These are phyloP conservation scores for Elysia crispata DNA, from an alignment of 2,888 invertebrate species.

Conservation along the genomic window DNA sequence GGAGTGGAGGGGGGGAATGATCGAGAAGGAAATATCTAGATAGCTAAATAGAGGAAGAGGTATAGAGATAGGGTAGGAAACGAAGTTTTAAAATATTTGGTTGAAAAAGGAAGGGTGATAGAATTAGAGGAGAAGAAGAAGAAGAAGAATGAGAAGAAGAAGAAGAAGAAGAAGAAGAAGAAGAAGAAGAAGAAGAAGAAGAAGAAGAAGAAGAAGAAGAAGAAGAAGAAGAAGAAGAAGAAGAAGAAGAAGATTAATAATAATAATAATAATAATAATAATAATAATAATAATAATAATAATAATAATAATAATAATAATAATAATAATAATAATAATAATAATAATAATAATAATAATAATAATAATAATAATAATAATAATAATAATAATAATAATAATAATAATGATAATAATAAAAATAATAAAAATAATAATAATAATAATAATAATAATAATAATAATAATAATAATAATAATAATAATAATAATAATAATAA, in stretches of 20 bases:
- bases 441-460: no score
- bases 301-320: conserved; percentile 26
- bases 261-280: not conserved
- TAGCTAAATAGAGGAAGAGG: no score
- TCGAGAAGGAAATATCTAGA: no score
- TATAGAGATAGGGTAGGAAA: not conserved
- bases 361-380: conserved; percentile 51
- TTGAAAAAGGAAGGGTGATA: conserved; percentile 2
- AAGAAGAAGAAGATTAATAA: not conserved
- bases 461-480: no score
- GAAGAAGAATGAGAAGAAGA: not conserved
- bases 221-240: not conserved
- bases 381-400: conserved; percentile 52
- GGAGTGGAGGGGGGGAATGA: no score
- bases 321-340: conserved; percentile 50
- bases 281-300: not conserved
- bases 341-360: conserved; percentile 50
- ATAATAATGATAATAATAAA: conserved; percentile 47
- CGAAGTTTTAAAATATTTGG: not conserved
- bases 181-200: not conserved
- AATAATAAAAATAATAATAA: conserved; percentile 3
- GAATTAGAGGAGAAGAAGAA: not conserved
- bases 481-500: no score
- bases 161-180: not conserved
- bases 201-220: not conserved